Percentiles rank a stretch among this genome's conserved stretches.
These are phyloP conservation scores for Drosophila falleni DNA, from an alignment of 2,888 invertebrate species.

Conservation along the genomic window DNA sequence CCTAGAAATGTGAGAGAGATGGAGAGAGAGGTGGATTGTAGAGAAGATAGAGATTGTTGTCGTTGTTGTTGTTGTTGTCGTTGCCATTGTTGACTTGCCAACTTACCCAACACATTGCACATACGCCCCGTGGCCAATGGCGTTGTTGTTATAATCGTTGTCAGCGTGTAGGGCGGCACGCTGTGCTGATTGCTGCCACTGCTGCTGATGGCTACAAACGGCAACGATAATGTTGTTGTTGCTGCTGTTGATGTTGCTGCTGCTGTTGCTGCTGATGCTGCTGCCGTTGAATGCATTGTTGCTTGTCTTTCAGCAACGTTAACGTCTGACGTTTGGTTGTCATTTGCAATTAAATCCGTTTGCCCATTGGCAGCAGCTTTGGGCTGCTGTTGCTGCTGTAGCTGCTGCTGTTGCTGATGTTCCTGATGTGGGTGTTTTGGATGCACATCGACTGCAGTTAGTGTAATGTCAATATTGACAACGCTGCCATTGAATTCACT, in stretches of 20 bases:
- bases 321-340: conserved; percentile 65
- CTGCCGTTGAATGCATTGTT: conserved; percentile 48
- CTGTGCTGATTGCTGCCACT: conserved; percentile 50
- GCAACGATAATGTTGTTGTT: conserved; percentile 8
- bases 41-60: not conserved
- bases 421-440: conserved; percentile 56
- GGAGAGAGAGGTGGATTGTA: not conserved
- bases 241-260: conserved; percentile 28
- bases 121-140: conserved; percentile 69
- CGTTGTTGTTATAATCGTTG: conserved; percentile 72
- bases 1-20: conserved; percentile 85
- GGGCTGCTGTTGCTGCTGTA: conserved; percentile 21
- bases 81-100: conserved; percentile 17
- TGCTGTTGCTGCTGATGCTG: conserved; percentile 44
- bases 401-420: conserved; percentile 36
- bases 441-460: conserved; percentile 83
- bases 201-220: conserved; percentile 38
- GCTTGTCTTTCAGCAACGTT: conserved; percentile 43
- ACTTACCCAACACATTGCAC: conserved; percentile 75
- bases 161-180: conserved; percentile 66
- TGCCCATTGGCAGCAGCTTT: conserved; percentile 44
- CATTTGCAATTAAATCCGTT: conserved; percentile 80
- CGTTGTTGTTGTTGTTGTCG: too few relatives aligned
- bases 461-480: conserved; percentile 84
- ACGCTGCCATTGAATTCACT: conserved; percentile 83